Evolutionary conservation across 2,113 vertebrate genomes (phyloP).

Genomic region (Microcebus tavaratra): DNA sequence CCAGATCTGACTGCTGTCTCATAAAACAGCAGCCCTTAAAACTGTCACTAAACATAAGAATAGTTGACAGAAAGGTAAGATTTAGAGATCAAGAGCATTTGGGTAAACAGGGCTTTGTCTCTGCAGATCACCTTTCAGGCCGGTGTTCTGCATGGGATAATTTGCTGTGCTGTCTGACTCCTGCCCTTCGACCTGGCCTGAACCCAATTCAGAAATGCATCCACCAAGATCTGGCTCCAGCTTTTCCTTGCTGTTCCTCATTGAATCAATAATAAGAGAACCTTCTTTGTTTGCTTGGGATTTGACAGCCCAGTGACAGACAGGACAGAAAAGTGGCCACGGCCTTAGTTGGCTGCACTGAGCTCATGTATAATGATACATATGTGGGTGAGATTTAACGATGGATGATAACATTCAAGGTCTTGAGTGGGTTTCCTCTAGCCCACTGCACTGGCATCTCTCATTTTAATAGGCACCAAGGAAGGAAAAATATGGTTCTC

Average conservation of each 20-base stretch:
- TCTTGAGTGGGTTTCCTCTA: conserved; percentile 39
- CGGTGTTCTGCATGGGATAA: background rate
- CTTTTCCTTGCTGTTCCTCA: background rate
- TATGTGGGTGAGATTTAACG: conserved; percentile 57
- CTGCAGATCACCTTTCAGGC: background rate
- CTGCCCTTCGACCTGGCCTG: conserved; percentile 23
- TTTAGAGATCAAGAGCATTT: conserved; percentile 56
- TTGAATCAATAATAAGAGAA: conserved; percentile 59
- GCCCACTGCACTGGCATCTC: conserved; percentile 56
- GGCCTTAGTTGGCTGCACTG: conserved; percentile 13
- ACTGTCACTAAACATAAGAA: conserved; percentile 49
- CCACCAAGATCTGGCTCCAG: background rate
- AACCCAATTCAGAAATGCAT: background rate
- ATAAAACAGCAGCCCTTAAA: conserved; percentile 56
- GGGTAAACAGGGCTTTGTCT: conserved; percentile 14
- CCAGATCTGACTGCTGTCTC: background rate
- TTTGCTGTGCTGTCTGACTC: conserved; percentile 57
- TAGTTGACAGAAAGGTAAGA: conserved; percentile 8
- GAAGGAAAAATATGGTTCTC: conserved; percentile 64
- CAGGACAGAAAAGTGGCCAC: background rate
- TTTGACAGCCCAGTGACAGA: conserved; percentile 66
- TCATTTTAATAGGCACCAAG: conserved; percentile 74
- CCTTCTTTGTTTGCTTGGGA: conserved; percentile 47
- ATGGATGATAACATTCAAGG: conserved; percentile 53
- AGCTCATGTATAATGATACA: conserved; percentile 4